Base-by-base conservation (phyloP, 2,113 vertebrate genomes). In the Entosphenus tridentatus region DNA sequence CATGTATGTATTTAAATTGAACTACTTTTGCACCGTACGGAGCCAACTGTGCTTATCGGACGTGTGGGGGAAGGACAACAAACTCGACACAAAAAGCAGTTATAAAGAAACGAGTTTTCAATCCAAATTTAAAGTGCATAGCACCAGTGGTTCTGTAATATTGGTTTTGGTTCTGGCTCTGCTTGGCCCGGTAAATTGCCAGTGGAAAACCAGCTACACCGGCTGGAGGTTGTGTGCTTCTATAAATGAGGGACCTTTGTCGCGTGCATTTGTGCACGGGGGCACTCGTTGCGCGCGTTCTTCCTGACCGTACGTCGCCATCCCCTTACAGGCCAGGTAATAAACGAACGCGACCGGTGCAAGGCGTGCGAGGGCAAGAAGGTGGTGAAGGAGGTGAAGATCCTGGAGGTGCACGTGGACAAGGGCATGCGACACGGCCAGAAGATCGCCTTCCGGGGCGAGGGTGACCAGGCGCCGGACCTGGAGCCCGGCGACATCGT, bases 361-460 rank as follows among this genome's bases (percentile, higher is more conserved):
- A 98, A 86, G 87, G 92, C 96, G 80, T 98, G 95, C 73, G 95
- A 97, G 79, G 95, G 95, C 58, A 95, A 91, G 76, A 96, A 96
- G 74, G 92, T 98, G 74, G 83, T 85, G 71, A 97, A 98, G 82
- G 93, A 98, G 78, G 88, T 93, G 6, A 97, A 98, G 79, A 89
- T 96, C 73, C 81, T 98, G 76, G 95, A 98, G 80, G 95, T 98
- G 73, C 91, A 98, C 12, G 87, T 98, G 76, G 95, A 98, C 78
- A 98, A 98, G 83, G 95, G 95, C 75, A 98, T 98, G 95, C 95
- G 78, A 75, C 92, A 98, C 57, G 95, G 95, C 13, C 95, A 98
- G 72, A 89, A 89, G 79, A 97, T 98, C 78, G 95, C 88, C 5
- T 98, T 97, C 75, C 83, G 83, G 67, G 95, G 95, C 73, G 95